Percentiles rank a stretch among this genome's conserved stretches.
Evolutionary conservation across 2,113 vertebrate species (phyloP).

Genomic region (Pelmatolapia mariae): DNA sequence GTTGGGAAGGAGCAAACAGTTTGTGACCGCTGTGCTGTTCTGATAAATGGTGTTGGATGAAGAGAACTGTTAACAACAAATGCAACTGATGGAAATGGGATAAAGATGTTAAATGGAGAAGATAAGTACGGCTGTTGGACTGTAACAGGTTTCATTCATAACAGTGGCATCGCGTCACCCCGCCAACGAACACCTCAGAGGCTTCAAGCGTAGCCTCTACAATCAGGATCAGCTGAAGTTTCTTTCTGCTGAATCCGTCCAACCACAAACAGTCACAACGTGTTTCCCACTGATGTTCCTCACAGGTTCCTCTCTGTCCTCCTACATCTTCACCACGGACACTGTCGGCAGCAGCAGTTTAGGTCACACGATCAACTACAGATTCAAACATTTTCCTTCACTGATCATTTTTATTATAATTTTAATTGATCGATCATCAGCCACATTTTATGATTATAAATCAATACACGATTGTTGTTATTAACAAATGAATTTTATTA

Average conservation of each 20-base stretch:
- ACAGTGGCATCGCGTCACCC: accelerated
- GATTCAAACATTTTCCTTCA: background rate
- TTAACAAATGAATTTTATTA: background rate
- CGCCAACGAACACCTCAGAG: background rate
- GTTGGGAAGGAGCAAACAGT: background rate
- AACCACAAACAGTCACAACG: background rate
- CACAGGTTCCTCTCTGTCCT: background rate
- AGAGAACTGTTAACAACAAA: background rate
- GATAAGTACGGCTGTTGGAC: accelerated
- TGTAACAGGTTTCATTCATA: background rate
- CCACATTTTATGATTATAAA: background rate
- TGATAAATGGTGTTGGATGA: background rate
- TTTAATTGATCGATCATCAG: background rate
- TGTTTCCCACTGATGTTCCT: background rate
- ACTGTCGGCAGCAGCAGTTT: background rate
- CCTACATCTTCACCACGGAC: background rate
- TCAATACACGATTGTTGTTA: background rate
- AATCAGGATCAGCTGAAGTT: background rate
- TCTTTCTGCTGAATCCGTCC: background rate
- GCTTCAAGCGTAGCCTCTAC: background rate
- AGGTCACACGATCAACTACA: background rate
- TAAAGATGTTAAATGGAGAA: background rate
- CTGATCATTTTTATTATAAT: background rate
- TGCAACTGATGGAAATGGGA: background rate
- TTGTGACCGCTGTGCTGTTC: background rate